Conservation (phyloP, 2,888 invertebrate genomes). For the Theretra japonica region DNA sequence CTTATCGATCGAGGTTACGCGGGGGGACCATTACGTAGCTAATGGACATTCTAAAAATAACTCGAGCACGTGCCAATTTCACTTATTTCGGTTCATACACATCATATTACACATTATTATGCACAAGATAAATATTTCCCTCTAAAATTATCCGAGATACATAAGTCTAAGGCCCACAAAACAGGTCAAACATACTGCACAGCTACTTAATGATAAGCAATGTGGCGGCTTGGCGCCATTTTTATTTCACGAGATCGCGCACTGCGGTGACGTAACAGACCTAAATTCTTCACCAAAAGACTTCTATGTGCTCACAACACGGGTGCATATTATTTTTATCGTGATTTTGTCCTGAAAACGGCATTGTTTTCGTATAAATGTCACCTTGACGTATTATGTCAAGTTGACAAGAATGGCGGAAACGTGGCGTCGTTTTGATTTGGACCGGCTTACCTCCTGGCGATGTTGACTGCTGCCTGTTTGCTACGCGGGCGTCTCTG, state of each 20-base stretch:
- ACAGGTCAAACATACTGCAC: constrained; percentile 8
- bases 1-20: constrained; percentile 58
- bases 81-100: constrained; percentile 35
- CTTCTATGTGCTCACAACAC: constrained; percentile 40
- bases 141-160: not conserved
- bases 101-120: constrained; percentile 41
- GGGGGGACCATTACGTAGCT: constrained; percentile 49
- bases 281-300: constrained; percentile 54
- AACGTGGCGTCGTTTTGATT: constrained; percentile 82
- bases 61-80: constrained; percentile 70
- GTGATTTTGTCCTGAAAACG: constrained; percentile 58
- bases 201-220: constrained; percentile 45
- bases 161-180: not conserved
- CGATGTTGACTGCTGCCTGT: constrained; percentile 76
- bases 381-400: constrained; percentile 84
- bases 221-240: constrained; percentile 80
- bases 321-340: constrained; percentile 49
- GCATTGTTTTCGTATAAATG: constrained; percentile 80
- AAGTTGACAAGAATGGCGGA: constrained; percentile 84
- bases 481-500: constrained; percentile 74
- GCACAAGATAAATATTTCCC: constrained; percentile 20
- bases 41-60: constrained; percentile 73
- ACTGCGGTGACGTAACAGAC: constrained; percentile 77
- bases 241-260: constrained; percentile 72
- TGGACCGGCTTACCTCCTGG: constrained; percentile 79